Evolutionary conservation across 2,113 vertebrate genomes (phyloP).

Genomic region (Neotragus pygmaeus): DNA sequence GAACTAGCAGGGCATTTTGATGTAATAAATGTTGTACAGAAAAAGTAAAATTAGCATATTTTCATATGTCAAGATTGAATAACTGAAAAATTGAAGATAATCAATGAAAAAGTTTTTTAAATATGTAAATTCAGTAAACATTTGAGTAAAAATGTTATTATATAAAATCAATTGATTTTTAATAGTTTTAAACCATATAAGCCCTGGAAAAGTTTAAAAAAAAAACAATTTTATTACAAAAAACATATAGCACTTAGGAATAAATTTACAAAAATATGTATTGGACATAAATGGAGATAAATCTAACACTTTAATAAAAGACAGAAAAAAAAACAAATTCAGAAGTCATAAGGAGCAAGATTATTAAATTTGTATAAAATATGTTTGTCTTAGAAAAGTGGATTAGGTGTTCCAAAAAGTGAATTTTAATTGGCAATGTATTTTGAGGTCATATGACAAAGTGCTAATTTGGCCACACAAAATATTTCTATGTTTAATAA

Average conservation of each 20-base stretch:
- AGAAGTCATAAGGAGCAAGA: background rate
- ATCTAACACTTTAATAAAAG: background rate
- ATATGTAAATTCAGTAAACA: background rate
- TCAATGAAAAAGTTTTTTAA: background rate
- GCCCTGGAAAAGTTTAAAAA: background rate
- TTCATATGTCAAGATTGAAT: background rate
- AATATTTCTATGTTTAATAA: background rate
- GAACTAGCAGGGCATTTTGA: background rate
- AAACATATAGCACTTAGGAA: background rate
- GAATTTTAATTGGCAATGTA: background rate
- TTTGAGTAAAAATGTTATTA: background rate
- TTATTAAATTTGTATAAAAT: background rate
- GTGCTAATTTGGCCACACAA: background rate
- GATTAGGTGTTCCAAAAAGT: background rate
- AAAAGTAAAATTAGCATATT: background rate
- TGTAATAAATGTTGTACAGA: background rate
- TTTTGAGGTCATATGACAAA: background rate
- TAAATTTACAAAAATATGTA: background rate
- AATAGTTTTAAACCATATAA: background rate
- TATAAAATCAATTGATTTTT: background rate
- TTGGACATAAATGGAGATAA: background rate
- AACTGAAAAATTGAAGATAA: background rate
- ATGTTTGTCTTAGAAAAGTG: background rate
- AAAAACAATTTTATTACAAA: background rate
- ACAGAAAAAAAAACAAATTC: background rate